Percentiles rank a stretch among this genome's conserved stretches.
Conservation (phyloP, 2,888 invertebrate species). For the Chesias legatella region DNA sequence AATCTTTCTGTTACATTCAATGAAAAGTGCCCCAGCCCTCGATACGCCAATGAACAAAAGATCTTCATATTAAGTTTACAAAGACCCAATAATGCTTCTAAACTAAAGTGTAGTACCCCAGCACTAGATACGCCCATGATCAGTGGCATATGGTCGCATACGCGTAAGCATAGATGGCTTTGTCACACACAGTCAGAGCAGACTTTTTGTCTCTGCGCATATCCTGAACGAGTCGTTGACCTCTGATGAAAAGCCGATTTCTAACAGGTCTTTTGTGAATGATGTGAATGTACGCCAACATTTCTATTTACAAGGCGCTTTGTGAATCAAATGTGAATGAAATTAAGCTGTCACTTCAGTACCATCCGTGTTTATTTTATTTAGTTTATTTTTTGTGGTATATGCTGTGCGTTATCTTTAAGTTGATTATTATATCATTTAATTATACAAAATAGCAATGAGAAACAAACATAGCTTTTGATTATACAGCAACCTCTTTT, state of each 20-base stretch:
- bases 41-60: too few species aligned
- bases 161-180: constrained; percentile 43
- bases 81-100: too few species aligned
- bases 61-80: too few species aligned
- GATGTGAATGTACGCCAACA: constrained; percentile 46
- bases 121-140: constrained; percentile 7
- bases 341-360: constrained; percentile 1
- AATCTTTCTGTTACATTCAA: too few species aligned
- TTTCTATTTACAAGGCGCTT: constrained; percentile 12
- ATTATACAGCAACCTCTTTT: too few species aligned
- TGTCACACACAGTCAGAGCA: constrained; percentile 38
- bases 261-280: constrained; percentile 49
- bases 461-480: too few species aligned
- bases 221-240: constrained; percentile 70
- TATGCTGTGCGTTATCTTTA: too few species aligned
- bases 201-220: constrained; percentile 70
- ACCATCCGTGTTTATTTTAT: too few species aligned
- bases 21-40: background rate
- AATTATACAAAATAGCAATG: too few species aligned
- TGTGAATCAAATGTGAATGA: constrained; percentile 9
- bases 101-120: background rate
- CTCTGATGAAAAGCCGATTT: constrained; percentile 63
- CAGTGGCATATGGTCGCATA: constrained; percentile 38
- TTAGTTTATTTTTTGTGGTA: too few species aligned
- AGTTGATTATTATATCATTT: too few species aligned